phyloP scores from a whole-genome alignment of 2,113 vertebrate species.

The Cathartes aura region DNA sequence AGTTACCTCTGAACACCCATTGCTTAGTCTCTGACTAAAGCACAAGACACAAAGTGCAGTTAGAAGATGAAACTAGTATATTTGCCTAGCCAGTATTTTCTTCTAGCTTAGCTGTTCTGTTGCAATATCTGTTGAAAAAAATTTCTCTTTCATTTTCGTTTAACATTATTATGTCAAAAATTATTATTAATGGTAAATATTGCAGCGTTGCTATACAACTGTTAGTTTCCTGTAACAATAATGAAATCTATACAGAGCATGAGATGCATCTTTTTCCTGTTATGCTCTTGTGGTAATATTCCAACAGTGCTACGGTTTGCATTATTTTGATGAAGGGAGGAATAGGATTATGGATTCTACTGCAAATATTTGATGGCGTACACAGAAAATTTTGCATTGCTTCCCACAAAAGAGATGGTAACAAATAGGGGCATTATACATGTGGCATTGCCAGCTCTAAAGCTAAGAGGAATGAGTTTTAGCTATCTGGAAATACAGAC shows the following conservation, averaged over 20 bases:
- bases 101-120: neutral
- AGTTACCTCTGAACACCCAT: neutral
- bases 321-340: neutral
- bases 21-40: neutral
- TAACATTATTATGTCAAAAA: neutral
- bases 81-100: neutral
- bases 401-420: neutral
- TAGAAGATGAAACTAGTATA: neutral
- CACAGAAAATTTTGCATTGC: neutral
- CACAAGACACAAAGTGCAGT: neutral
- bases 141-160: neutral
- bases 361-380: neutral
- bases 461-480: neutral
- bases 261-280: neutral
- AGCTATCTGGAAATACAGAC: neutral
- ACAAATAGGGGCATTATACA: neutral
- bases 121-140: neutral
- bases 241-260: neutral
- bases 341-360: neutral
- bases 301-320: neutral
- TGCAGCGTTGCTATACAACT: accelerated
- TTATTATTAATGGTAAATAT: neutral
- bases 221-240: neutral
- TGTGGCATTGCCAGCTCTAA: neutral
- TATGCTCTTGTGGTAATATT: neutral